phyloP scores from a whole-genome alignment of 2,797 vertebrate species.

The Xiphophorus birchmanni region DNA sequence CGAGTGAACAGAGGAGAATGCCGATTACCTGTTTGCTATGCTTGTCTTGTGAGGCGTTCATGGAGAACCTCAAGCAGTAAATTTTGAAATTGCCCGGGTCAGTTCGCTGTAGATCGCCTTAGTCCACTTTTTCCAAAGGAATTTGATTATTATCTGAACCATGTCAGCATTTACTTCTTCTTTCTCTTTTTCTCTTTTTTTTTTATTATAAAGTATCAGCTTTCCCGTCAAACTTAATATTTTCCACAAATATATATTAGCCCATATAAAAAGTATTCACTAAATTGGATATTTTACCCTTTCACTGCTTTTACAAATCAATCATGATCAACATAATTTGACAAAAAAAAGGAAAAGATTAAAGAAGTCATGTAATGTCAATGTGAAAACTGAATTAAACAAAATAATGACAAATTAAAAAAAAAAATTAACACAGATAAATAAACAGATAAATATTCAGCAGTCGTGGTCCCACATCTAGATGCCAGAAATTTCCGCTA shows the following conservation, averaged over 20 bases:
- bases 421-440: neutral
- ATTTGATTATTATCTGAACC: conserved; percentile 34
- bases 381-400: neutral
- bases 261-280: neutral
- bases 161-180: neutral
- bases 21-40: conserved; percentile 71
- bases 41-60: conserved; percentile 69
- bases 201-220: no score
- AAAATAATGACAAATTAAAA: neutral
- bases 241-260: neutral
- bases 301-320: neutral
- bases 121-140: conserved; percentile 22
- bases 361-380: no score
- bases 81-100: conserved; percentile 48
- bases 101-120: conserved; percentile 46
- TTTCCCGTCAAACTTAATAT: neutral
- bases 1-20: conserved; percentile 36
- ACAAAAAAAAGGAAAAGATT: neutral
- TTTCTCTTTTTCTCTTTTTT: neutral
- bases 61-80: conserved; percentile 42
- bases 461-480: neutral
- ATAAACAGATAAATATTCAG: neutral
- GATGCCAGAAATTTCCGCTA: no score
- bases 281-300: neutral
- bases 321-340: neutral